Evolutionary conservation across 2,888 invertebrate species (phyloP), one percentile per base, ranked within the genome.

Genomic region (Phymatocera aterrima): DNA sequence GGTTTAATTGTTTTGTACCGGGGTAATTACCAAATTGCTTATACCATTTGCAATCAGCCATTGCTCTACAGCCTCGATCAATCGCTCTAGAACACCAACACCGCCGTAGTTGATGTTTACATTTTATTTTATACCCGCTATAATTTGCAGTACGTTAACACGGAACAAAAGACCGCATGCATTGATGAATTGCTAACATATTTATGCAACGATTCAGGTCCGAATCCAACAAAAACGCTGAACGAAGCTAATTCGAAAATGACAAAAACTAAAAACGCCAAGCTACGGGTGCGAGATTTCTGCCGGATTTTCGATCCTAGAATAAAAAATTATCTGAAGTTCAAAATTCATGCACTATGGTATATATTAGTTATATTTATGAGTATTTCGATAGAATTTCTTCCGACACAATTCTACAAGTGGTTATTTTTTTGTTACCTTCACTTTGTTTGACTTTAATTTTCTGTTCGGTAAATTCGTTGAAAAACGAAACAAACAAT

Each of bases 1-100:
- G 87, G 85, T 85, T 85, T 87, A 88, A 88, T 88, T 88, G 87
- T 87, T 88, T 88, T 87, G 87, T 87, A 86, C 85, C 12, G 86
- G n/a, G 84, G 87, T 87, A 88, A 88, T 88, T 88, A 88, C 87
- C 85, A 87, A 88, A 88, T 88, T 88, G 88, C 88, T 88, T 87
- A 87, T 68, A 72, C 87, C 87, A 88, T 88, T 88, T 86, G 86
- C 88, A 88, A 88, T 88, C 86, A 87, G 83, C 79, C n/a, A 43
- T 21, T 21, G 34, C n/a, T n/a, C n/a, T n/a, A n/a, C n/a, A n/a
- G n/a, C 31, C 31, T 72, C 34, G 48, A 72, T 72, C 68, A 68
- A 40, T 37, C 37, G n/a, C n/a, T 18, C 40, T 28, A n/a, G 15
- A 43, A 12, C 24, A 68, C 43, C 43, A 34, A 24, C 12, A n/a